Evolutionary conservation across 2,888 invertebrate genomes (phyloP).

Genomic region (Helleia helle): DNA sequence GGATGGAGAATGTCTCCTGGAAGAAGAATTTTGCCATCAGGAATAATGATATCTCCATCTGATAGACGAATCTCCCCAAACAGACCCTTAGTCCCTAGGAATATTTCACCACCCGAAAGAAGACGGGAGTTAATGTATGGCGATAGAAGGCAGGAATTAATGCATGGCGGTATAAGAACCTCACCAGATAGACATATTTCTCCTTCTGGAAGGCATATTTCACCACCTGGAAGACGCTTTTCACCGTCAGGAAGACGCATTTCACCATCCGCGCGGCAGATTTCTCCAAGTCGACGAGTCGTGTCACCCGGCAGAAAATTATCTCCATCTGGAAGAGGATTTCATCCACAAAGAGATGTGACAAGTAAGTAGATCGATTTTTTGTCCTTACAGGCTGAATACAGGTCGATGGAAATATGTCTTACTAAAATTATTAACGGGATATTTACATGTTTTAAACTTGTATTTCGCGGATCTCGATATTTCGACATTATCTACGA

Average conservation of each 20-base stretch:
- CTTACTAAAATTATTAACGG: too few species aligned
- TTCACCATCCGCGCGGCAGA: conserved; percentile 15
- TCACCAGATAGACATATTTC: conserved; percentile 13
- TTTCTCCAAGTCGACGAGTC: conserved; percentile 18
- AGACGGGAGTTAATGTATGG: not conserved
- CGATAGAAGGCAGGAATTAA: conserved; percentile 8
- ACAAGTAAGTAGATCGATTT: not conserved
- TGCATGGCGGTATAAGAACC: conserved; percentile 14
- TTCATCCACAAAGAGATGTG: not conserved
- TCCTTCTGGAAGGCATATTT: conserved; percentile 12
- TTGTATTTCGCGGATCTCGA: too few species aligned
- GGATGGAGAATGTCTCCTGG: conserved; percentile 10
- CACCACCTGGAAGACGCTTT: conserved; percentile 16
- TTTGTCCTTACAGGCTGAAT: too few species aligned
- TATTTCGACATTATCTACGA: too few species aligned
- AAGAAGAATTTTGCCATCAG: conserved; percentile 12
- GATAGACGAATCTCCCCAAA: conserved; percentile 16
- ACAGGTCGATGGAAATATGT: too few species aligned
- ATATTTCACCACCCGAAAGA: conserved; percentile 8
- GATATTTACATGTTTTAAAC: too few species aligned
- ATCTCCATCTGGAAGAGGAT: conserved; percentile 15
- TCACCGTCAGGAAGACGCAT: conserved; percentile 22
- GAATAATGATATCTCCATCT: conserved; percentile 19
- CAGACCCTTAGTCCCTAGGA: too few species aligned
- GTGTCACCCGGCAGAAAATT: conserved; percentile 19